Evolutionary conservation across 1,140 invertebrate genomes (phyloP).

Genomic region (Lasaia peninsularis): DNA sequence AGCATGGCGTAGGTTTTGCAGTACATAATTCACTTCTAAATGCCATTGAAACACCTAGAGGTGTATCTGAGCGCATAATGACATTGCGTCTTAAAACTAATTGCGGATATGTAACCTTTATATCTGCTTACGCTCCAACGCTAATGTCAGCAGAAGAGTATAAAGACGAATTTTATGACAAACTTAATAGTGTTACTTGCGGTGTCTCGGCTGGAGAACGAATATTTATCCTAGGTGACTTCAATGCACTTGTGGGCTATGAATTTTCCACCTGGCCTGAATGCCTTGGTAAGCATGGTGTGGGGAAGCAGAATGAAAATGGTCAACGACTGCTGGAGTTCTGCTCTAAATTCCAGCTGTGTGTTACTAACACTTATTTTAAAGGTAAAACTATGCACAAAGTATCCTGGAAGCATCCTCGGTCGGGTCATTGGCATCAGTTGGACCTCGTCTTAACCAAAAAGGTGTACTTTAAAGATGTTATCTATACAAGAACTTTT

Average conservation of each 20-base stretch:
- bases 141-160: not conserved
- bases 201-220: too few relatives aligned
- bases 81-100: not conserved
- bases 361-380: too few relatives aligned
- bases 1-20: not conserved
- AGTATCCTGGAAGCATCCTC: too few relatives aligned
- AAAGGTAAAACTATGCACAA: too few relatives aligned
- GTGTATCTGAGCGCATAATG: too few relatives aligned
- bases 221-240: not conserved
- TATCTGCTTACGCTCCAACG: not conserved
- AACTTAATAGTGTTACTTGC: too few relatives aligned
- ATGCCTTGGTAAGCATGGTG: not conserved
- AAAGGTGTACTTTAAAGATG: not conserved
- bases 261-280: not conserved
- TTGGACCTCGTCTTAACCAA: not conserved
- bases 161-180: not conserved
- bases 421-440: too few relatives aligned
- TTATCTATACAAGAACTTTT: not conserved
- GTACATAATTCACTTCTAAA: too few relatives aligned
- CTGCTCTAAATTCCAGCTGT: too few relatives aligned
- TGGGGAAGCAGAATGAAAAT: not conserved
- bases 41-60: too few relatives aligned
- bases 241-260: not conserved
- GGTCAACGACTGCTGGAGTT: not conserved
- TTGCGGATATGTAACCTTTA: not conserved